A percentile compares a stretch with the other conserved stretches of the same genome.
Conservation (phyloP, 2,113 vertebrate species). For the Maccullochella peelii region DNA sequence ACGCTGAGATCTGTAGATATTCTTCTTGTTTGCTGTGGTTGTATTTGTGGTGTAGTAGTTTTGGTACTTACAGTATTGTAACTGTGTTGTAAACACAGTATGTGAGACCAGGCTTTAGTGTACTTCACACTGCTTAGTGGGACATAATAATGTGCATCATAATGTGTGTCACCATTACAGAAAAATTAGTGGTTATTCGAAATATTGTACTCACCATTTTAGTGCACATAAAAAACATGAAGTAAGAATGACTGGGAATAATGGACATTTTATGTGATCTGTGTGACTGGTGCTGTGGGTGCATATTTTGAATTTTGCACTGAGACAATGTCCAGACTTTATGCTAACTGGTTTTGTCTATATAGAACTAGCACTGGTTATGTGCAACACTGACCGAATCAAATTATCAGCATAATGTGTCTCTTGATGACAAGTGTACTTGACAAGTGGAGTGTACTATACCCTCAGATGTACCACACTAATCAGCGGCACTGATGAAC, state of each 20-base stretch:
- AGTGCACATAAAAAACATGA: neutral
- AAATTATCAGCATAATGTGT: conserved; percentile 12
- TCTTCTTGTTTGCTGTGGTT: conserved; percentile 7
- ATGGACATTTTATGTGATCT: conserved; percentile 6
- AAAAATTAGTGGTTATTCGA: neutral
- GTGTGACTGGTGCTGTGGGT: neutral
- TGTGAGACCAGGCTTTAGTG: neutral
- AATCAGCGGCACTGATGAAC: conserved; percentile 2
- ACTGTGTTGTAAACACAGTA: conserved; percentile 27
- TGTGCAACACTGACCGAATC: conserved; percentile 5
- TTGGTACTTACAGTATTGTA: conserved; percentile 31
- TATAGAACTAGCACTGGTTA: neutral
- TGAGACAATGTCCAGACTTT: conserved; percentile 12
- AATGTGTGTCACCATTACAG: neutral
- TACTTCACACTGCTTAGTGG: neutral
- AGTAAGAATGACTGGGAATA: neutral
- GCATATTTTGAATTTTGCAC: neutral
- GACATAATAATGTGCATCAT: neutral
- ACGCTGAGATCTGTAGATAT: neutral
- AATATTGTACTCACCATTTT: neutral
- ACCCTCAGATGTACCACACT: neutral
- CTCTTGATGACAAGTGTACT: conserved; percentile 30
- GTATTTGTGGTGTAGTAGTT: conserved; percentile 18
- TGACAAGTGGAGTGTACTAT: conserved; percentile 10
- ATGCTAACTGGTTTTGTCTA: conserved; percentile 24